phyloP scores from a whole-genome alignment of 2,113 vertebrate species.

The Ploceus nigricollis region DNA sequence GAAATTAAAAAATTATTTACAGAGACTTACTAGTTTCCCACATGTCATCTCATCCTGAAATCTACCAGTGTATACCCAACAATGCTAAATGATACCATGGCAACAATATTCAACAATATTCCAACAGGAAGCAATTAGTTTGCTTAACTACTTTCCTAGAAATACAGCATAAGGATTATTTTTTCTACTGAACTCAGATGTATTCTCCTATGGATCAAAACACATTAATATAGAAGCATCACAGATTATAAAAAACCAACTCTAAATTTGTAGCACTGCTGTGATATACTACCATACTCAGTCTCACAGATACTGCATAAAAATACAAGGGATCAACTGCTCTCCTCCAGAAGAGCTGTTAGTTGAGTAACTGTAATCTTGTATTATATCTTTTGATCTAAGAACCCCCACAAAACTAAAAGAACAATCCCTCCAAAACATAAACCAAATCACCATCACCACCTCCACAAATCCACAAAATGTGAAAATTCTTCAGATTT shows the following conservation, averaged over 20 bases:
- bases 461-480: neutral
- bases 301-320: neutral
- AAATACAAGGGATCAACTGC: neutral
- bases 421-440: neutral
- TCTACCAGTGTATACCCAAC: neutral
- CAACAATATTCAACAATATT: neutral
- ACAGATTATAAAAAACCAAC: neutral
- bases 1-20: neutral
- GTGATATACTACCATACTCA: neutral
- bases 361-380: neutral
- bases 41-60: neutral
- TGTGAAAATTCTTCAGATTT: neutral
- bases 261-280: neutral
- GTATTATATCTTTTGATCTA: neutral
- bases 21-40: neutral
- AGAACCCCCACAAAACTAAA: neutral
- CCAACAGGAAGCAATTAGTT: neutral
- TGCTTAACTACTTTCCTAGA: neutral
- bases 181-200: neutral
- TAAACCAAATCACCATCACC: neutral
- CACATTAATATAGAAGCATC: neutral
- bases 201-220: neutral
- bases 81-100: neutral
- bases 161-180: neutral
- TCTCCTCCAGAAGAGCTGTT: neutral